phyloP scores from a whole-genome alignment of 2,888 invertebrate genomes.

The Thelaira solivaga region DNA sequence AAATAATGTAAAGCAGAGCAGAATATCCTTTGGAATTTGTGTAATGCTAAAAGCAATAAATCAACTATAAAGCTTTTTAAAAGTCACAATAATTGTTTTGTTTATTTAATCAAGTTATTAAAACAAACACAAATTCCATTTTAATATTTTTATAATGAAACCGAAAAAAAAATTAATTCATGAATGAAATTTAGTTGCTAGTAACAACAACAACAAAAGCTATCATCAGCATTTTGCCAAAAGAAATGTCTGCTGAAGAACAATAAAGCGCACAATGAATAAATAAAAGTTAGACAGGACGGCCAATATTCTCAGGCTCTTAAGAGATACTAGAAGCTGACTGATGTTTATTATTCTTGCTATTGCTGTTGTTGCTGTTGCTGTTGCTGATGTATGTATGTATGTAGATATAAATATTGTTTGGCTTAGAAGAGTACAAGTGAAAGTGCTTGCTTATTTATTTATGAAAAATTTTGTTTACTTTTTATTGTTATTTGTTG shows the following conservation, averaged over 20 bases:
- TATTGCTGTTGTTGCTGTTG: neutral
- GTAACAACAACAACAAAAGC: neutral
- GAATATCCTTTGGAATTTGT: too few relatives aligned
- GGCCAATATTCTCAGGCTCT: neutral
- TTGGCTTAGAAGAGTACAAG: slow-evolving; percentile 32
- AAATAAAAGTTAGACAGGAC: slow-evolving; percentile 2
- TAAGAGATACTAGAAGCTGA: neutral
- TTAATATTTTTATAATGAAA: neutral
- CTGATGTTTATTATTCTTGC: neutral
- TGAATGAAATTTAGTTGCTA: slow-evolving; percentile 2
- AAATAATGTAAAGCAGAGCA: too few relatives aligned
- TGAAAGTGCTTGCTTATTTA: slow-evolving; percentile 47
- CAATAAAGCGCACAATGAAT: neutral
- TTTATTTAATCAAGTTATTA: neutral
- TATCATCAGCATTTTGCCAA: slow-evolving; percentile 3
- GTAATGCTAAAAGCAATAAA: too few relatives aligned
- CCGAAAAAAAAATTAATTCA: neutral
- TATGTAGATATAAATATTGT: slow-evolving; percentile 2
- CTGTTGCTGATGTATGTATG: neutral
- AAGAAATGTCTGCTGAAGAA: slow-evolving; percentile 1
- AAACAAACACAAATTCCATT: too few relatives aligned
- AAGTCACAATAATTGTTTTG: neutral
- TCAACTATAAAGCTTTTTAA: neutral
- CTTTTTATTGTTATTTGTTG: slow-evolving; percentile 16
- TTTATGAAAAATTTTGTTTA: slow-evolving; percentile 49